Percentiles rank a stretch among this genome's conserved stretches.
Conservation (phyloP, 35 echinoderm and acorn worm species). For the Ophioderma brevispina region DNA sequence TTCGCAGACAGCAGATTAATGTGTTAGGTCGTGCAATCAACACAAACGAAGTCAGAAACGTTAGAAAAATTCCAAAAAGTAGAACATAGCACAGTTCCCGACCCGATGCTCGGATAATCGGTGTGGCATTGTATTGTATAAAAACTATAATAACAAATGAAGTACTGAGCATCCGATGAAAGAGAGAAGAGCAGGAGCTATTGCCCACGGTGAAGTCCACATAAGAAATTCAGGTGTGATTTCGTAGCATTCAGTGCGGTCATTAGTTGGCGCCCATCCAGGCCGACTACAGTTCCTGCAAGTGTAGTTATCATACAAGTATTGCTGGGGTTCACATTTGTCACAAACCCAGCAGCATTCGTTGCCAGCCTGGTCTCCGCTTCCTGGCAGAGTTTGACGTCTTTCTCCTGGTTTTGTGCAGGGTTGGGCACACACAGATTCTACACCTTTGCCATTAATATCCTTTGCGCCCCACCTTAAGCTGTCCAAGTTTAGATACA, state of each 20-base stretch:
- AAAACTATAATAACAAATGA: slow-evolving; percentile 80
- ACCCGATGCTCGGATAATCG: slow-evolving; percentile 91
- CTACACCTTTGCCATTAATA: slow-evolving; percentile 11
- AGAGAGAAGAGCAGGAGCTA: slow-evolving; percentile 65
- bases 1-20: slow-evolving; percentile 72
- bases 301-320: slow-evolving; percentile 50
- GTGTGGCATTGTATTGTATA: slow-evolving; percentile 84
- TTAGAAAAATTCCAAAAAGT: slow-evolving; percentile 75
- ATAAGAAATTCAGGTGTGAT: slow-evolving; percentile 71
- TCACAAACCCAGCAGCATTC: slow-evolving; percentile 95
- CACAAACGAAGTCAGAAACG: slow-evolving; percentile 64
- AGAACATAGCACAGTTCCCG: slow-evolving; percentile 89
- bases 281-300: slow-evolving; percentile 66
- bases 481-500: slow-evolving; percentile 55
- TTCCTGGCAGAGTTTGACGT: slow-evolving; percentile 31
- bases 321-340: slow-evolving; percentile 61
- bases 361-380: slow-evolving; percentile 18
- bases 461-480: slow-evolving; percentile 61
- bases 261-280: slow-evolving; percentile 28
- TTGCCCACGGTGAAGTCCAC: slow-evolving; percentile 71
- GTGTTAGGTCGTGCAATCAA: slow-evolving; percentile 76
- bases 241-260: slow-evolving; percentile 58
- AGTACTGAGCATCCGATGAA: slow-evolving; percentile 63
- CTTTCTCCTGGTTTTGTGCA: slow-evolving; percentile 45
- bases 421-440: slow-evolving; percentile 68